Base-by-base conservation (phyloP, 2,888 invertebrate genomes). In the Lasioglossum malachurum region DNA sequence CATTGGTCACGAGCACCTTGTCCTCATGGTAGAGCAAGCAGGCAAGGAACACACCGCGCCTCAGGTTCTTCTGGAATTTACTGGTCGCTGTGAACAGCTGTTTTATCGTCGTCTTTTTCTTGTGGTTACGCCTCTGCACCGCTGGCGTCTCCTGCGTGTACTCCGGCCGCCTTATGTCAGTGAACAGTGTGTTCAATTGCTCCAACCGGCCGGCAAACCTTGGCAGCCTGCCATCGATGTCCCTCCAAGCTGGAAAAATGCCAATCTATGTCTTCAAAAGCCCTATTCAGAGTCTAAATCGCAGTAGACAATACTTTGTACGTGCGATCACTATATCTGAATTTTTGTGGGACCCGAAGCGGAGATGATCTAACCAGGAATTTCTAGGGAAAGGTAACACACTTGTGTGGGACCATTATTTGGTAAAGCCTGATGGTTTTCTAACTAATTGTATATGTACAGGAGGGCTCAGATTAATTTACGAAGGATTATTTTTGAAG, bases 11-110 rank as follows among this genome's bases (percentile, higher is more conserved):
- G 92, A 99, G 96, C 76, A 99, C 97, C 95, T 98, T 98, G 95
- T 99, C 99, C 94, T 99, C 99, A 95, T 98, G 98, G 96, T 99
- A 99, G 64, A 99, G 96, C 86, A 99, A 97, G 94, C 99, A 98
- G 0, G 99, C 98, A 91, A 99, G 96, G 95, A 98, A 99, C 10
- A 99, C 98, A 2, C 99, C 99, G 87, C 99, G 97, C 94, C 98
- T 96, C 85, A 99, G 96, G 93, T 98, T 97, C 95, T 99, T 99
- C 95, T 99, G 99, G 94, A 99, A 99, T 96, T 99, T 99, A 94
- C 99, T 98, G 78, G 99, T 98, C 16, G 99, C 98, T 0, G 99
- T 98, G 96, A 99, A 99, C 64, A 99, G 96, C 94, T 99, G 99
- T 89, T 99, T 98, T 87, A 99, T 98, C 81, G 98, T 98, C 60